These are phyloP conservation scores for Helostoma temminkii DNA, from an alignment of 2,797 vertebrate species.

Conservation along the genomic window DNA sequence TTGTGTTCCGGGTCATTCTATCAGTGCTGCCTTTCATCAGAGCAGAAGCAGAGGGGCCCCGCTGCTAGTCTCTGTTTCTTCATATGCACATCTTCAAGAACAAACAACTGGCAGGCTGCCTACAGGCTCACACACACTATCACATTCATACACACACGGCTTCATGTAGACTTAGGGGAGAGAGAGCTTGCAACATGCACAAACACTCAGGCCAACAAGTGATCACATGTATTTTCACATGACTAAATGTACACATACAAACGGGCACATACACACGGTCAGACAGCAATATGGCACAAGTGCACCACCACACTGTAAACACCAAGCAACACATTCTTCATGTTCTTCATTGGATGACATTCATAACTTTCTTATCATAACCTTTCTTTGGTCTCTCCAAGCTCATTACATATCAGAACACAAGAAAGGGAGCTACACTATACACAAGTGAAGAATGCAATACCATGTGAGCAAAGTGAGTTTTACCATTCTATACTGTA, in stretches of 20 bases:
- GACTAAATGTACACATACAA: slow-evolving; percentile 33
- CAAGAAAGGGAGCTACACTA: slow-evolving; percentile 54
- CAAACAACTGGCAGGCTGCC: slow-evolving; percentile 85
- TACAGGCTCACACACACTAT: slow-evolving; percentile 67
- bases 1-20: slow-evolving; percentile 79
- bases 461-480: slow-evolving; percentile 62
- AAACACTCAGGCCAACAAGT: slow-evolving; percentile 28
- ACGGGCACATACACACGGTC: slow-evolving; percentile 9
- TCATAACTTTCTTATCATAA: slow-evolving; percentile 63
- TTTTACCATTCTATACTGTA: slow-evolving; percentile 63
- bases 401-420: slow-evolving; percentile 66
- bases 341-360: slow-evolving; percentile 65
- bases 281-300: slow-evolving; percentile 47
- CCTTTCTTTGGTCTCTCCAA: slow-evolving; percentile 78
- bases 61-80: slow-evolving; percentile 85
- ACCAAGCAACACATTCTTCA: slow-evolving; percentile 68
- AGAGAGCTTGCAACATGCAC: slow-evolving; percentile 44
- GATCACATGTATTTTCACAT: slow-evolving; percentile 54
- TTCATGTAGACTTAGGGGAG: slow-evolving; percentile 51
- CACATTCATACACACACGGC: slow-evolving; percentile 56
- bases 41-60: slow-evolving; percentile 69
- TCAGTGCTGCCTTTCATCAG: slow-evolving; percentile 81
- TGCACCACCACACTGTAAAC: slow-evolving; percentile 51
- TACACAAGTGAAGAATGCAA: slow-evolving; percentile 68
- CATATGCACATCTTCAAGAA: slow-evolving; percentile 86